These are phyloP conservation scores for Lasioglossum pauxillum DNA, from an alignment of 2,888 invertebrate genomes.

Conservation along the genomic window DNA sequence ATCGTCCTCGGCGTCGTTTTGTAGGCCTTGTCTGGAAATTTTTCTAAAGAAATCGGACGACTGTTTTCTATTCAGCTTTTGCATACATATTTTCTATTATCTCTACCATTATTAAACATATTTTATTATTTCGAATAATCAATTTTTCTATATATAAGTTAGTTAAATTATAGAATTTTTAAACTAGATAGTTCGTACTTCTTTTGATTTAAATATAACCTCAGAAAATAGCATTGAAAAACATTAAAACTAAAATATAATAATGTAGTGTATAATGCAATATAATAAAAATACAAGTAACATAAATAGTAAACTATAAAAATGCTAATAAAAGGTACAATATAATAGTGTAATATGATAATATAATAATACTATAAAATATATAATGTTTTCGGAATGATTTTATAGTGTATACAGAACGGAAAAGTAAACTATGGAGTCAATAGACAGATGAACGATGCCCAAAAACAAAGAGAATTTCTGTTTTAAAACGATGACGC, in stretches of 20 bases:
- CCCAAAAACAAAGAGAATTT: constrained; percentile 23
- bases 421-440: background rate
- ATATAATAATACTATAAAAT: background rate
- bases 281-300: too few species aligned
- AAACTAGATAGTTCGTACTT: too few species aligned
- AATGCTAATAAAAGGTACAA: background rate
- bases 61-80: background rate
- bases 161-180: too few species aligned
- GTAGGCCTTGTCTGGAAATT: background rate
- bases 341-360: background rate
- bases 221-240: too few species aligned
- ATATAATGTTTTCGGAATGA: background rate
- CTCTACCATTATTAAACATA: background rate
- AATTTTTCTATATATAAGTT: too few species aligned
- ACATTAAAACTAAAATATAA: too few species aligned
- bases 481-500: constrained; percentile 24
- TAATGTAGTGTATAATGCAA: too few species aligned
- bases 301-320: background rate
- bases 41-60: background rate
- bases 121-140: background rate
- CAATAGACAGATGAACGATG: background rate
- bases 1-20: background rate
- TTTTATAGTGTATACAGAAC: background rate
- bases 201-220: too few species aligned
- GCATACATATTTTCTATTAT: background rate